phyloP scores from a whole-genome alignment of 2,888 invertebrate species.

The Molorchus minor region DNA sequence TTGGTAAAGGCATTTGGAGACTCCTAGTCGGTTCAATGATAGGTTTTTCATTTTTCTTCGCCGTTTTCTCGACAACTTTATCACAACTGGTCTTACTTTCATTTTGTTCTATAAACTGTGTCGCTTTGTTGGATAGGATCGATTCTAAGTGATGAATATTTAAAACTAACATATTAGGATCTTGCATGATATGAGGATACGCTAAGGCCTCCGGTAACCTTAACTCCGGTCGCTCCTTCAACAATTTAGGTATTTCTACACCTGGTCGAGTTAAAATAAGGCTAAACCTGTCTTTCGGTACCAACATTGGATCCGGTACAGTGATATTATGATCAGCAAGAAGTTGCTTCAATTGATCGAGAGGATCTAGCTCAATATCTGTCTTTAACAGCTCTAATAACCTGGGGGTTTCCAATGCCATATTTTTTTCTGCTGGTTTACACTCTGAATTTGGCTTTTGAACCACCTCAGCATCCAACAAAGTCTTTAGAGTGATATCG shows the following conservation, averaged over 20 bases:
- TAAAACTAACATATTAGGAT: conserved; percentile 81
- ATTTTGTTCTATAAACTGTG: conserved; percentile 14
- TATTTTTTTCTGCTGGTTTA: conserved; percentile 28
- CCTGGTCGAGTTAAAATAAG: conserved; percentile 77
- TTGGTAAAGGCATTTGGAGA: conserved; percentile 12
- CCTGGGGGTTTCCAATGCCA: conserved; percentile 56
- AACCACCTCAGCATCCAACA: conserved; percentile 63
- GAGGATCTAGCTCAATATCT: conserved; percentile 63
- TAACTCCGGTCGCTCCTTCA: conserved; percentile 77
- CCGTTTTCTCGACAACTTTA: conserved; percentile 40
- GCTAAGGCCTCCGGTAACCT: conserved; percentile 78
- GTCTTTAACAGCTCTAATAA: conserved; percentile 62
- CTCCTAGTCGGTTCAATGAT: conserved; percentile 25
- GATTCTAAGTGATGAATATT: conserved; percentile 78
- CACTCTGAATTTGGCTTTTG: conserved; percentile 46
- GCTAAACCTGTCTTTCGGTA: conserved; percentile 79
- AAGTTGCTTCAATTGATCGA: conserved; percentile 75
- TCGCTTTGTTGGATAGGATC: conserved; percentile 64
- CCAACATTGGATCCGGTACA: conserved; percentile 82
- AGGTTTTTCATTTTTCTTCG: conserved; percentile 50
- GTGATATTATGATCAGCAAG: conserved; percentile 74
- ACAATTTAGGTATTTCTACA: conserved; percentile 78
- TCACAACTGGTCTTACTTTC: conserved; percentile 27
- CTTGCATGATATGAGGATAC: conserved; percentile 76
- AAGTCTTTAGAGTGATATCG: conserved; percentile 64